These are phyloP conservation scores for Tipula unca DNA, from an alignment of 2,888 invertebrate species.

Conservation along the genomic window DNA sequence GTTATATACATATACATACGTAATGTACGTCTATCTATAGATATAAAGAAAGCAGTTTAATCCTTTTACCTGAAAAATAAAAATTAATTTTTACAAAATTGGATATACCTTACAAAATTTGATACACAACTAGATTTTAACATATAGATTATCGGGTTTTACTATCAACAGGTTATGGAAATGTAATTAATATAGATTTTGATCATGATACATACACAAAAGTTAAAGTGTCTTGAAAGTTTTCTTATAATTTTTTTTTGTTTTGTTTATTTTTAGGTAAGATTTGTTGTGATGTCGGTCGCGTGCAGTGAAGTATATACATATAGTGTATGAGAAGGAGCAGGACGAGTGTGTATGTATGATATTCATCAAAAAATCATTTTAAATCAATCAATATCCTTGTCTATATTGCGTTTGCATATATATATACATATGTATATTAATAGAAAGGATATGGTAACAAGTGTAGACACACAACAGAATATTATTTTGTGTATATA, in stretches of 20 bases:
- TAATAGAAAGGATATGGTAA: not conserved
- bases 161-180: not conserved
- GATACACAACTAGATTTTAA: not conserved
- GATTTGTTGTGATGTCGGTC: not conserved
- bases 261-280: not conserved
- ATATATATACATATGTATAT: not conserved
- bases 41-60: not conserved
- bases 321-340: not conserved
- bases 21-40: not conserved
- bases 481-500: not conserved
- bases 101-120: not conserved
- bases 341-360: too few species aligned
- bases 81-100: not conserved
- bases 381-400: not conserved
- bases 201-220: not conserved
- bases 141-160: not conserved
- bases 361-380: not conserved
- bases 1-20: too few species aligned
- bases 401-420: not conserved
- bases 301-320: not conserved
- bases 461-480: not conserved
- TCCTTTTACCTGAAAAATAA: not conserved
- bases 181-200: not conserved
- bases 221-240: not conserved
- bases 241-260: not conserved